phyloP scores from a whole-genome alignment of 1,140 invertebrate genomes.

The Drosophila albomicans region DNA sequence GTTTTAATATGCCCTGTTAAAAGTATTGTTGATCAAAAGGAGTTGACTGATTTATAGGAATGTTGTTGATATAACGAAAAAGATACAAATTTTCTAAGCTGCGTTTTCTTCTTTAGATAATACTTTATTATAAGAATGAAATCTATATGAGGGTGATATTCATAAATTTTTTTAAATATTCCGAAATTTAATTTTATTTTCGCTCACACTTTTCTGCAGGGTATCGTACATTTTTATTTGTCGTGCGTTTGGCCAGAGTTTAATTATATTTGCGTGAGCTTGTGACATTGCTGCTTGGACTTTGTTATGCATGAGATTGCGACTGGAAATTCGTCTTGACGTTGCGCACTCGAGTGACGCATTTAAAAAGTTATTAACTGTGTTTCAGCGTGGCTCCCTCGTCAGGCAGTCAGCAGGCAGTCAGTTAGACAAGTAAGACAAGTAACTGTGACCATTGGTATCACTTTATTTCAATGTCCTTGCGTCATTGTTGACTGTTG shows the following conservation, averaged over 20 bases:
- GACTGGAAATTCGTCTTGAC: constrained; percentile 18
- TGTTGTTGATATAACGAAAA: neutral
- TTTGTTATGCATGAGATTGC: constrained; percentile 32
- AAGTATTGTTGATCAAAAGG: too few species aligned
- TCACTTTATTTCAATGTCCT: constrained; percentile 47
- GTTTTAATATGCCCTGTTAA: neutral
- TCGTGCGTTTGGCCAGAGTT: constrained; percentile 63
- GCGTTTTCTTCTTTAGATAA: too few species aligned
- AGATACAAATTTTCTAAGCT: neutral
- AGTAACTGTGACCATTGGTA: constrained; percentile 35
- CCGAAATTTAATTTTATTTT: neutral
- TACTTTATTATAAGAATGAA: too few species aligned
- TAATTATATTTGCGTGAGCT: constrained; percentile 78
- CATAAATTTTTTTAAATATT: neutral
- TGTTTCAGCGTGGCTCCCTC: constrained; percentile 21
- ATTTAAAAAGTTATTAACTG: constrained; percentile 39
- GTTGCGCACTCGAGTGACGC: constrained; percentile 16
- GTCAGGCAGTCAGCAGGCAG: constrained; percentile 1
- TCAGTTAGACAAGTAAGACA: constrained; percentile 23
- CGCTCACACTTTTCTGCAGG: neutral
- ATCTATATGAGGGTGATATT: too few species aligned
- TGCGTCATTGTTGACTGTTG: constrained; percentile 54
- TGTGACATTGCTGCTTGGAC: constrained; percentile 47
- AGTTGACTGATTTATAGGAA: too few species aligned
- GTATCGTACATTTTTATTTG: constrained; percentile 55